Base-by-base conservation (phyloP, 2,797 vertebrate genomes). In the Characodon lateralis region DNA sequence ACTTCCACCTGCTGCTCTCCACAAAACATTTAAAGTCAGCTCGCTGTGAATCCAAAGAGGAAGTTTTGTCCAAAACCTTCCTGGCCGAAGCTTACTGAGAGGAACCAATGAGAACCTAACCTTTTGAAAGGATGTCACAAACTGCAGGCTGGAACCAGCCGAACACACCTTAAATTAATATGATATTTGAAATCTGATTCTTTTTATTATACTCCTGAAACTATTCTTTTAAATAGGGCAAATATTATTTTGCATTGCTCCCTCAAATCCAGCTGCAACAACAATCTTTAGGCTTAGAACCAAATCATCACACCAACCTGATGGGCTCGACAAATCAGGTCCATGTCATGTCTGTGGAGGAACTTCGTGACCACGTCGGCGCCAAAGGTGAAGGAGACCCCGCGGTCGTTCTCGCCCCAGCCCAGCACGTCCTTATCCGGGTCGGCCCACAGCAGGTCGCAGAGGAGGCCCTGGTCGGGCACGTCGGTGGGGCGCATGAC, bases 401-500 rank as follows among this genome's bases (percentile, higher is more conserved):
- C 96, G 0, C 96, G 95, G 88, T 96, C 96, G 6, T 96, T 96
- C 82, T 96, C 96, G 0, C 96, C 96, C 96, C 96, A 96, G 85
- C 96, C 96, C 51, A 95, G 91, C 77, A 96, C 96, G 8, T 96
- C 96, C 83, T 96, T 96, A 89, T 96, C 96, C 0, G 96, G 96
- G 85, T 96, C 96, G 0, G 96, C 95, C 96, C 96, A 96, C 63
- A 96, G 90, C 89, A 96, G 88, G 89, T 96, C 96, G 5, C 96
- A 96, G 39, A 96, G 92, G 71, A 96, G 93, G 83, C 96, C 96
- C 91, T 96, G 96, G 88, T 96, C 96, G 2, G 96, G 96, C 78
- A 96, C 96, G 4, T 96, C 96, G 22, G 96, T 96, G 89, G 96
- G 96, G 5, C 96, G 95, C 96, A 96, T 96, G 74, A 96, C 95